Evolutionary conservation across 2,888 invertebrate genomes (phyloP), one percentile per base, ranked within the genome.

Genomic region (Xestobium rufovillosum): DNA sequence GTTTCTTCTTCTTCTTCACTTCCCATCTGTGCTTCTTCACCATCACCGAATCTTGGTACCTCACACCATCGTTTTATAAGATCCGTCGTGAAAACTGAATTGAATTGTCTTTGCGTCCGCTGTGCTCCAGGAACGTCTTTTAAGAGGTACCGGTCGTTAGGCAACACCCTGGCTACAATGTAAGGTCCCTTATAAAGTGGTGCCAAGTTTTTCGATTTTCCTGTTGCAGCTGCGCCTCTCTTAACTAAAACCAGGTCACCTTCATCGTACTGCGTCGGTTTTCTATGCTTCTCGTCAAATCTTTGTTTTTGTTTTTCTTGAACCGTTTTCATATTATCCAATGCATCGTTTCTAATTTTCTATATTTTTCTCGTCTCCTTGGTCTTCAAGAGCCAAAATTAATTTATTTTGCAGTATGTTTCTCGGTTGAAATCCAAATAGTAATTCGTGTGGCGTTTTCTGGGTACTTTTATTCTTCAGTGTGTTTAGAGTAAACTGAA

Each of bases 391-490:
- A n/a, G 38, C 38, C 12, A 11, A 25, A n/a, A 15, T 15, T 12
- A 38, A 16, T 16, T 34, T 9, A 17, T 38, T 38, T 15, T 26
- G 9, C n/a, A 38, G 13, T n/a, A 23, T 23, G 23, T 34, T 38
- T 34, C 38, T 26, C 9, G 27, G 38, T 26, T 34, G 27, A 14
- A 15, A 38, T 10, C 49, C 50, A 45, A 56, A 56, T 44, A 55
- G 38, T 23, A 52, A 36, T 26, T 50, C 47, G 11, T 32, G 33
- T 9, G 48, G 42, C 14, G 47, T 41, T 33, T 37, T 47, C 14
- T 53, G 49, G 11, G 41, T 50, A 3, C 46, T 43, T 38, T 49
- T 45, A 30, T 53, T 49, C 3, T 34, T 26, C 8, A 50, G 51
- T 27, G 50, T 51, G 28, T 38, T 38, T 10, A 38, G 13, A n/a